Evolutionary conservation across 2,888 invertebrate species (phyloP), one percentile per base, ranked within the genome.

Genomic region (Gasteruption jaculator): DNA sequence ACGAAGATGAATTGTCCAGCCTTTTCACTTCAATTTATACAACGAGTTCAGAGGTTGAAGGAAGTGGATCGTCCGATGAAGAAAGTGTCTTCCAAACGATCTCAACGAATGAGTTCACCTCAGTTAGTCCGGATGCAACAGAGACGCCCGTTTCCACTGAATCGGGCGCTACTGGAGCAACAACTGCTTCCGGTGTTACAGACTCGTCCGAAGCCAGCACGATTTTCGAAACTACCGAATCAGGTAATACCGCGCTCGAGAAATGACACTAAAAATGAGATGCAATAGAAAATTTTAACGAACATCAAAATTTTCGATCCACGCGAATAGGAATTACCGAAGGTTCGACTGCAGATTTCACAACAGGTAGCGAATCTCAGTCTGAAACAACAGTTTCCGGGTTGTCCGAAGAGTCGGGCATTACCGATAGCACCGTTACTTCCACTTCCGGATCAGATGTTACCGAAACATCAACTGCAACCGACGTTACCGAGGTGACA

Each of bases 41-140:
- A 41, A 41, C 15, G 48, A 45, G 40, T 5, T 42, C 54, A 6
- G 55, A 52, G 2, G 7, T 52, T 3, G 68, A 68, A 43, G 67
- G 68, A 16, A 66, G 65, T 37, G 68, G 65, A 15, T 45, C 56
- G 5, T 42, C 54, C 5, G 33, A 47, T 7, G 56, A 52, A 8
- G 37, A 21, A 21, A 45, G 43, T 15, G 33, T 7, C n/a, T 41
- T 38, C 2, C 43, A 26, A 3, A 29, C 39, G 12, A 40, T 43
- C 24, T 36, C 15, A 4, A 45, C 39, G 27, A 43, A 46, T 10
- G 56, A 53, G 4, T 14, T 4, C 33, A 37, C 41, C 5, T 38
- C 44, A n/a, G 50, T 41, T 15, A 30, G 15, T 38, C 38, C 3
- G 41, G 19, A n/a, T 45, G 49, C 27, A 4, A 52, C 57, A 14